Conservation (phyloP, 30 jellyfish, hydroid and myxozoan species). For the Sanderia malayensis region DNA sequence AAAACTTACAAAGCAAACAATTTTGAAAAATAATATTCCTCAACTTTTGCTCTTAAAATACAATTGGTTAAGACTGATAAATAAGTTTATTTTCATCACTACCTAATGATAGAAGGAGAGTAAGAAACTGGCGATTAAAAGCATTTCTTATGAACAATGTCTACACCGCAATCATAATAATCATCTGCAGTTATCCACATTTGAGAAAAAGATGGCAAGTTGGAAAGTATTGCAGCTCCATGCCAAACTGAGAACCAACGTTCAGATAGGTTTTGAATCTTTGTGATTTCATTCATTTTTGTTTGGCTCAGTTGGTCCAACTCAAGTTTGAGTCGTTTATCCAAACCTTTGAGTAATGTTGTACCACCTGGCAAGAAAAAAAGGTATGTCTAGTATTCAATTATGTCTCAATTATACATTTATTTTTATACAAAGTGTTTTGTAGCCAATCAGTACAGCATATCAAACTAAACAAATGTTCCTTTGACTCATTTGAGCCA, state of each 20-base stretch:
- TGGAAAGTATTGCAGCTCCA: constrained; percentile 87
- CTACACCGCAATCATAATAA: constrained; percentile 80
- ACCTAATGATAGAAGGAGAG: too few relatives aligned
- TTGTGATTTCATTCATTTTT: constrained; percentile 19
- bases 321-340: constrained; percentile 57
- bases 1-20: too few relatives aligned
- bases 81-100: too few relatives aligned
- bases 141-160: constrained; percentile 83
- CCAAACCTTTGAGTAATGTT: constrained; percentile 77
- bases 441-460: too few relatives aligned
- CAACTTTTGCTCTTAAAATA: too few relatives aligned
- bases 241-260: constrained; percentile 88
- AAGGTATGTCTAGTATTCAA: not conserved
- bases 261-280: constrained; percentile 37
- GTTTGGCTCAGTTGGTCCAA: constrained; percentile 28
- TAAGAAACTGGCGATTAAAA: too few relatives aligned
- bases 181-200: constrained; percentile 86
- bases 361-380: constrained; percentile 76
- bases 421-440: too few relatives aligned
- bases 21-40: too few relatives aligned
- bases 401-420: too few relatives aligned
- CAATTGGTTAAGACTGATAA: too few relatives aligned
- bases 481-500: too few relatives aligned
- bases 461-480: too few relatives aligned
- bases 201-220: constrained; percentile 52